Evolutionary conservation across 2,888 invertebrate genomes (phyloP).

Genomic region (Polylopha cassiicola): DNA sequence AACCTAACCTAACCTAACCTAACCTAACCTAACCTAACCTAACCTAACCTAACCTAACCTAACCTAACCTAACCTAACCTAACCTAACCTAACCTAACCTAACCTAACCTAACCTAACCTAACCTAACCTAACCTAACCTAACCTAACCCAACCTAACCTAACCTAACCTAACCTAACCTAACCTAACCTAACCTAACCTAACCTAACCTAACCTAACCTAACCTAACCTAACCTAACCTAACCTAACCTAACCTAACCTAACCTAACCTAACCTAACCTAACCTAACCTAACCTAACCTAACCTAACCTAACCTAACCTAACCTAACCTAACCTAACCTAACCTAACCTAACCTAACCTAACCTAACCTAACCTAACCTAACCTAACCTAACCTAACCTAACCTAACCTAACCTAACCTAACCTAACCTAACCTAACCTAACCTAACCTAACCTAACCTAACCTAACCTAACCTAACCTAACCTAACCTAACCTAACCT

Average conservation of each 20-base stretch:
- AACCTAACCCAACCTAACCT: slow-evolving; percentile 24
- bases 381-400: slow-evolving; percentile 18
- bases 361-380: slow-evolving; percentile 18
- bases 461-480: slow-evolving; percentile 18
- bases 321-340: slow-evolving; percentile 21
- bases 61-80: slow-evolving; percentile 20
- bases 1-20: slow-evolving; percentile 18
- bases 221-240: slow-evolving; percentile 21
- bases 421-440: slow-evolving; percentile 20
- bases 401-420: slow-evolving; percentile 23
- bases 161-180: slow-evolving; percentile 28
- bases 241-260: slow-evolving; percentile 18
- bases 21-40: slow-evolving; percentile 19
- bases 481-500: not conserved
- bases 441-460: slow-evolving; percentile 6
- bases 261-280: slow-evolving; percentile 17
- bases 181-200: slow-evolving; percentile 25
- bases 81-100: slow-evolving; percentile 20
- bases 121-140: slow-evolving; percentile 21
- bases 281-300: slow-evolving; percentile 15
- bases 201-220: slow-evolving; percentile 23
- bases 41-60: slow-evolving; percentile 19
- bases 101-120: slow-evolving; percentile 17
- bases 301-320: slow-evolving; percentile 21
- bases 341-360: slow-evolving; percentile 18